Evolutionary conservation across 2,888 invertebrate species (phyloP).

Genomic region (Hipparchia semele): DNA sequence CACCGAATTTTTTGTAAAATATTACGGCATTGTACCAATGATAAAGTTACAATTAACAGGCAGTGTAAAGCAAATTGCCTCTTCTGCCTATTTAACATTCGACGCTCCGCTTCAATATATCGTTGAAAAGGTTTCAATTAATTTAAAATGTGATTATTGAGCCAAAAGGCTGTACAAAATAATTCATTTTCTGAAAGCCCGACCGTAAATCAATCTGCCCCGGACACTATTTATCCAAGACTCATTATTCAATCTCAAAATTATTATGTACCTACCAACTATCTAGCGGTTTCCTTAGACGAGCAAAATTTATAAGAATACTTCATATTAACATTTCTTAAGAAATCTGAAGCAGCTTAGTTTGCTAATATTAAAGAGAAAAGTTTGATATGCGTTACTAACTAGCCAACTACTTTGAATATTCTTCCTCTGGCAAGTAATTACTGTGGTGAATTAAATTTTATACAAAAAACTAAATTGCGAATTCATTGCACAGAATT

Average conservation of each 20-base stretch:
- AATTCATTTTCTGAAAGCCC: conserved; percentile 44
- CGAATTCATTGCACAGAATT: too few species aligned
- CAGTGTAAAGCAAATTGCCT: conserved; percentile 46
- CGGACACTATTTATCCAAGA: conserved; percentile 32
- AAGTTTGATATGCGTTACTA: background rate
- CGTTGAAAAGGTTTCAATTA: conserved; percentile 54
- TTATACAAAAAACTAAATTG: too few species aligned
- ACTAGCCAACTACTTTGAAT: too few species aligned
- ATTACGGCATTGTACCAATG: conserved; percentile 34
- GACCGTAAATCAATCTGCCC: conserved; percentile 44
- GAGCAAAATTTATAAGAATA: conserved; percentile 11
- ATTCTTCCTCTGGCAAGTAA: too few species aligned
- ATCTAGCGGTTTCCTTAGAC: conserved; percentile 9
- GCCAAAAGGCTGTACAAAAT: conserved; percentile 42
- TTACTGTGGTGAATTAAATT: too few species aligned
- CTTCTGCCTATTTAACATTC: conserved; percentile 50
- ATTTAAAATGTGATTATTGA: conserved; percentile 53
- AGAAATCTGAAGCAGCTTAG: background rate
- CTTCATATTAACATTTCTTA: background rate
- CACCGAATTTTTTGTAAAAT: conserved; percentile 24
- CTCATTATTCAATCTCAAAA: conserved; percentile 26
- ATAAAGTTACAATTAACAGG: conserved; percentile 42
- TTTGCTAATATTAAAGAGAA: background rate
- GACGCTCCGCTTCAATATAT: conserved; percentile 45
- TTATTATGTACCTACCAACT: conserved; percentile 17